Evolutionary conservation across 2,888 invertebrate genomes (phyloP), one percentile per base, ranked within the genome.

Genomic region (Drosophila robusta): DNA sequence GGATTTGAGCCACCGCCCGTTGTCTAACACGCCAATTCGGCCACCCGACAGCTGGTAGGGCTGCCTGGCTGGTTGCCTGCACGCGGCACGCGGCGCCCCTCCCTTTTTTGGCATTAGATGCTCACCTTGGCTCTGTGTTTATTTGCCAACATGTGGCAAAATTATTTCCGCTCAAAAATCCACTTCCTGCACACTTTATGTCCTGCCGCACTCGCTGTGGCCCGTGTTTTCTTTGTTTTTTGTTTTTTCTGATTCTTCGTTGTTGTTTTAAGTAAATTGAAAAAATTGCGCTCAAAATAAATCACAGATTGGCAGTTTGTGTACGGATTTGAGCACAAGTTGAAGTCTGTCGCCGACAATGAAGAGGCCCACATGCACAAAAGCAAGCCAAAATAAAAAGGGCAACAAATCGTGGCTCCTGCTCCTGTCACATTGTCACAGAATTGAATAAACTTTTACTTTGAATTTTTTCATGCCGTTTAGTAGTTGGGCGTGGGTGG

Each of bases 151-250:
- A 88, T 87, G 82, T 83, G 88, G 88, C 88, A 80, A 88, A 87
- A 83, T 88, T 86, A 88, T 88, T 88, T 83, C 88, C 88, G 82
- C 74, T 88, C 67, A 82, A 82, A 87, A 77, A 86, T 80, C 87
- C 77, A 88, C 88, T 83, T 88, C 80, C 82, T 69, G 83, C 51
- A 42, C 69, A 62, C 58, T 46, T 76, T 55, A 38, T 60, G 49
- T 52, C 47, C 52, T 39, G 49, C 46, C 70, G 45, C 80, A 63
- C 44, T 66, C 51, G 32, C 49, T 11, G 50, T 51, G 24, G 22
- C 50, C 45, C 41, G 6, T 39, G 32, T 24, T 34, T 49, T 41
- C 39, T 38, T 46, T 18, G 18, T 18, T 18, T 18, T 1, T 18
- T 18, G 2, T 18, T 18, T 18, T 18, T 18, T 18, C 2, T 1